phyloP scores from a whole-genome alignment of 2,797 vertebrate genomes.

The Poeciliopsis infans region DNA sequence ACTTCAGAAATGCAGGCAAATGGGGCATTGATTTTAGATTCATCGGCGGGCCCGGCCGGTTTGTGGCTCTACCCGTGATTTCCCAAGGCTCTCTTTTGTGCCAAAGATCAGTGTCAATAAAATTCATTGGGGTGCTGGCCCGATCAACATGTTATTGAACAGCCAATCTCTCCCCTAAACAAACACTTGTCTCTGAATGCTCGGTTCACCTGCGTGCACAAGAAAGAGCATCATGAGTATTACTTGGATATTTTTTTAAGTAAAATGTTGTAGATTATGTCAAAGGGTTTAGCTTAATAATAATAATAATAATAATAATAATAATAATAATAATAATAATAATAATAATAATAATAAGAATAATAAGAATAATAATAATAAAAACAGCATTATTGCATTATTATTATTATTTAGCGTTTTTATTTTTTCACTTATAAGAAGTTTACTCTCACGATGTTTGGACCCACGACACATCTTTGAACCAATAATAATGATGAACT shows the following conservation, averaged over 20 bases:
- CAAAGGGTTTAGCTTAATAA: no score
- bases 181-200: constrained; percentile 79
- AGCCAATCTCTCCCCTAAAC: constrained; percentile 78
- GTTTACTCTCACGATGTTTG: neutral
- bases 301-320: neutral
- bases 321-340: neutral
- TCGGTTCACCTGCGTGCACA: constrained; percentile 32
- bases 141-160: constrained; percentile 84
- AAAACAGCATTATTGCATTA: neutral
- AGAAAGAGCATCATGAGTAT: constrained; percentile 4
- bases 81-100: constrained; percentile 86
- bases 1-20: constrained; percentile 81
- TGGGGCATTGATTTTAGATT: constrained; percentile 87
- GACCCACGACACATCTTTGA: neutral
- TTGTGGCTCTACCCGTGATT: constrained; percentile 84
- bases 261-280: no score
- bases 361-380: neutral
- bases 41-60: constrained; percentile 73
- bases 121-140: constrained; percentile 84
- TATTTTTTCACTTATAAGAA: neutral
- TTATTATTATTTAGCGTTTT: neutral
- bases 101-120: constrained; percentile 88
- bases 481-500: neutral
- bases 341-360: neutral
- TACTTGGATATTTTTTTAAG: no score